phyloP scores from a whole-genome alignment of 2,113 vertebrate genomes.

The Dromaius novaehollandiae region DNA sequence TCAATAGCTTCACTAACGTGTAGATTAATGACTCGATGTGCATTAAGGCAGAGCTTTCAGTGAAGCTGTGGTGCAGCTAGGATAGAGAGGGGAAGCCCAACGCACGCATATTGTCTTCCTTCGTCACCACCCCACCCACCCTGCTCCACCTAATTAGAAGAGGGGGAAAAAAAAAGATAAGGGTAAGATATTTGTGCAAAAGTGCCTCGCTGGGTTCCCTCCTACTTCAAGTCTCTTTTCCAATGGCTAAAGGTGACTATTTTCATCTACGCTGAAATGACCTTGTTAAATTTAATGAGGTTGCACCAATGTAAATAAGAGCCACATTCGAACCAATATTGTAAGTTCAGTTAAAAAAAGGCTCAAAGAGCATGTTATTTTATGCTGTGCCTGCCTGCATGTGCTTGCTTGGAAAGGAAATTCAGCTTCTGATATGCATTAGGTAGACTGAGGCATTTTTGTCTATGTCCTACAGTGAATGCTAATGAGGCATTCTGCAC shows the following conservation, averaged over 20 bases:
- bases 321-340: background rate
- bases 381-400: background rate
- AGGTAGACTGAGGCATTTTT: slow-evolving; percentile 54
- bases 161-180: background rate
- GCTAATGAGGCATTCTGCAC: slow-evolving; percentile 49
- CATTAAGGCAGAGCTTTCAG: background rate
- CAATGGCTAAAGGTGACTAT: background rate
- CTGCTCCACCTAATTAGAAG: background rate
- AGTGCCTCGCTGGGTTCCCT: background rate
- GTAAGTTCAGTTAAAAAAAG: background rate
- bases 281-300: background rate
- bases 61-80: background rate
- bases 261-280: background rate
- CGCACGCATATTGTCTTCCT: background rate
- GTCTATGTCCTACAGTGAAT: slow-evolving; percentile 29
- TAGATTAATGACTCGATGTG: background rate
- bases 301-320: background rate
- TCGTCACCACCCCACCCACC: background rate
- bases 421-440: background rate
- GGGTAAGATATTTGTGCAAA: background rate
- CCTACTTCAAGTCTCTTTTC: background rate
- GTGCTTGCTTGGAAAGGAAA: background rate
- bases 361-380: background rate
- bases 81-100: background rate
- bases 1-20: background rate